Evolutionary conservation across 2,113 vertebrate species (phyloP), one percentile per base, ranked within the genome.

Genomic region (Myocastor coypus): DNA sequence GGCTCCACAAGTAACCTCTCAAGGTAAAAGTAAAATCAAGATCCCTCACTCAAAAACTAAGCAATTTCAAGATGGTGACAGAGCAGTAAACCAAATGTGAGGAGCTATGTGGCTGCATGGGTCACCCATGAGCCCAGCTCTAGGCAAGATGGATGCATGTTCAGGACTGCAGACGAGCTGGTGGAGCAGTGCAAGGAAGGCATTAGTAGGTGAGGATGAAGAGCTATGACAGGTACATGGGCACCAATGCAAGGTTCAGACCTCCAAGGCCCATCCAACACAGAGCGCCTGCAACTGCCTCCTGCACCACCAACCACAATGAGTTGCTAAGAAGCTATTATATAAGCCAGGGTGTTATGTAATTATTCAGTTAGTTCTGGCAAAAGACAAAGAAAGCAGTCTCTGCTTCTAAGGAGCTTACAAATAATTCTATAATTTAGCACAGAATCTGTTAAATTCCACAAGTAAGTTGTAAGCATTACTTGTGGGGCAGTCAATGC

Each of bases 371-470:
- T 4, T 42, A 77, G 24, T 34, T 6, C 89, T 63, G 22, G 73
- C 81, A 91, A 57, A 82, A 83, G 77, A 92, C 77, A 93, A 94
- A 93, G 89, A 92, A 20, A 52, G 55, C 0, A 87, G 80, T 37
- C 52, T 95, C 28, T 71, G 64, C 77, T 92, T 84, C 52, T 69
- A 94, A 96, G 84, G 46, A 37, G 42, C 50, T 93, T 94, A 94
- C 59, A 87, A 91, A n/a, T 59, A 84, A 87, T 71, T 92, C n/a
- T 42, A 24, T n/a, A 78, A 87, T 83, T 83, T 91, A 93, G 59
- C 46, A 52, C 37, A 9, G 64, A 82, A 93, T 19, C 50, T 50
- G 69, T 0, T 68, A 68, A 78, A 2, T 77, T 75, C 71, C 34
- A 84, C 40, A 84, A 83, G 57, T 68, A 92, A 86, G 55, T 46